phyloP scores from a whole-genome alignment of 2,113 vertebrate species.

The Galeopterus variegatus region DNA sequence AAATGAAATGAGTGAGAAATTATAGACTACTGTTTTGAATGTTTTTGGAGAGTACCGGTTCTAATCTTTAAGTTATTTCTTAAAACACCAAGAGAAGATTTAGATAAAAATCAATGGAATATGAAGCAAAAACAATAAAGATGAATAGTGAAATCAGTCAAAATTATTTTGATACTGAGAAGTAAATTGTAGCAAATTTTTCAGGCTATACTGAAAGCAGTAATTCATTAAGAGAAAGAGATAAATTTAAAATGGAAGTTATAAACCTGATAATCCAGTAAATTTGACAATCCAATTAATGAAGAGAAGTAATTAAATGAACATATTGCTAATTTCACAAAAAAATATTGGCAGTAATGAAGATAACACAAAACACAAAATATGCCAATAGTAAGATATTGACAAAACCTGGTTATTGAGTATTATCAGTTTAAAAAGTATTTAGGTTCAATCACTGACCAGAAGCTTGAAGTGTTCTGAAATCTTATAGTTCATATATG shows the following conservation, averaged over 20 bases:
- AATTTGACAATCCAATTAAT: slow-evolving; percentile 10
- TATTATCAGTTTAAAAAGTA: background rate
- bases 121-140: slow-evolving; percentile 51
- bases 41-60: slow-evolving; percentile 52
- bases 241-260: slow-evolving; percentile 54
- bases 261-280: slow-evolving; percentile 27
- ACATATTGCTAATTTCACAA: slow-evolving; percentile 14
- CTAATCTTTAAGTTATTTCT: slow-evolving; percentile 61
- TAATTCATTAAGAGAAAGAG: slow-evolving; percentile 51
- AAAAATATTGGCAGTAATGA: slow-evolving; percentile 16
- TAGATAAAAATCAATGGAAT: slow-evolving; percentile 62
- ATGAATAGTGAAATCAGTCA: slow-evolving; percentile 30
- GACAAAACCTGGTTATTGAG: background rate
- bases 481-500: background rate
- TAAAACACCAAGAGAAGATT: slow-evolving; percentile 18
- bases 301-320: slow-evolving; percentile 25
- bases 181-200: slow-evolving; percentile 55
- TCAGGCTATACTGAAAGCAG: slow-evolving; percentile 2
- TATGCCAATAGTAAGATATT: background rate
- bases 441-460: background rate
- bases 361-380: slow-evolving; percentile 17
- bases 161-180: slow-evolving; percentile 54
- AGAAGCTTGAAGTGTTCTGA: slow-evolving; percentile 27
- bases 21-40: slow-evolving; percentile 50
- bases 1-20: slow-evolving; percentile 67